Percentiles rank a stretch among this genome's conserved stretches.
These are phyloP conservation scores for Spheniscus humboldti DNA, from an alignment of 2,797 vertebrate species.

Conservation along the genomic window DNA sequence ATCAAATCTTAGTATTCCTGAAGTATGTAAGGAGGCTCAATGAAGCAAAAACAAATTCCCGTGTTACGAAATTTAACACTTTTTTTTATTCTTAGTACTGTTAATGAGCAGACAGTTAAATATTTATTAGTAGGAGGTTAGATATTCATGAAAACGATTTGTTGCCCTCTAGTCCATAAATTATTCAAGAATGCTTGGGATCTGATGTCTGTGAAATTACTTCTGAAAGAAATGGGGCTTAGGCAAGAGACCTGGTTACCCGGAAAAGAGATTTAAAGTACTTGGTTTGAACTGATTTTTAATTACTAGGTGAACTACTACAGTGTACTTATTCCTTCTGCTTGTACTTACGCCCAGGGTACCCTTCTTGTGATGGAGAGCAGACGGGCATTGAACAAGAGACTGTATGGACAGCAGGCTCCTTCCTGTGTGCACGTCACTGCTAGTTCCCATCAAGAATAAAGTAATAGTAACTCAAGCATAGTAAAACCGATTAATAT, in stretches of 20 bases:
- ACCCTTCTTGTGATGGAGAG: background rate
- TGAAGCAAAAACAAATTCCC: background rate
- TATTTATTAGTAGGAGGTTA: constrained; percentile 30
- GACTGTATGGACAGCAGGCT: background rate
- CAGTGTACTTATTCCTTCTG: background rate
- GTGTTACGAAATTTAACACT: background rate
- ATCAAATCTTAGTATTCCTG: constrained; percentile 40
- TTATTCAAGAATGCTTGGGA: constrained; percentile 51
- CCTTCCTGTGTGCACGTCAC: background rate
- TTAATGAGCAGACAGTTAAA: background rate
- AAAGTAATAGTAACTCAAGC: background rate
- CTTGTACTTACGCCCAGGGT: background rate
- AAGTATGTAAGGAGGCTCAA: background rate
- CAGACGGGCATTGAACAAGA: background rate
- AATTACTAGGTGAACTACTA: background rate
- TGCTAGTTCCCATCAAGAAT: background rate
- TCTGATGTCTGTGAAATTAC: constrained; percentile 25
- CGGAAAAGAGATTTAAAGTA: background rate
- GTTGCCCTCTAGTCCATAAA: background rate
- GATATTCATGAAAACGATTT: constrained; percentile 37
- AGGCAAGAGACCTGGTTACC: background rate
- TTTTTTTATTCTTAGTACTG: background rate
- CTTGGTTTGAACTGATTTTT: background rate
- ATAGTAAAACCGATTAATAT: background rate
- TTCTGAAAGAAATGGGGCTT: background rate